Base-by-base conservation (phyloP, 2,888 invertebrate species). In the Ectemnius lituratus region DNA sequence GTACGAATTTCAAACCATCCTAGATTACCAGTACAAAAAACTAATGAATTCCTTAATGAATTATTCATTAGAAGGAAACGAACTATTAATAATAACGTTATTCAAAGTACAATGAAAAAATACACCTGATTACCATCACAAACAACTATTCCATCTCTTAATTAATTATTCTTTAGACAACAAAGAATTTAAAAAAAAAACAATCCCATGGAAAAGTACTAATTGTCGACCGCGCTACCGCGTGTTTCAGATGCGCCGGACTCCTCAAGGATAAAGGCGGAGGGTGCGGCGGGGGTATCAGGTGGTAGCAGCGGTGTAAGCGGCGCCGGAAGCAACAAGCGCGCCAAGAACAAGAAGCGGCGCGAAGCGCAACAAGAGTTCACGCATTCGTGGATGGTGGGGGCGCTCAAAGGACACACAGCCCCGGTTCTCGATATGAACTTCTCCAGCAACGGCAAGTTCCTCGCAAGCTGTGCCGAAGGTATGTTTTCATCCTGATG, bases 371-470 rank as follows among this genome's bases (percentile, higher is more conserved):
- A 88, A 63, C 90, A 90, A 62, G 88, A 89, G 62, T 90, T 90
- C 62, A 80, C 85, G 16, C 90, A 90, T 66, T 79, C 90, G n/a
- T 97, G 96, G 96, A 92, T 97, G 78, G 91, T 95, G 45, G 94
- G 95, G 78, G 94, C 95, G 68, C 92, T 97, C 83, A 97, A 97
- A 91, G 97, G 96, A 14, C 97, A 97, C 90, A 94, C 95, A 0
- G 94, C 94, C 45, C 92, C 93, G 13, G 94, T 97, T 60, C 91
- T 95, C 20, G 94, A 95, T 85, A 93, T 97, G 90, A 96, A 96
- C 88, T 95, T 96, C 90, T 96, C 97, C 82, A 93, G 95, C 74
- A 97, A 97, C 91, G 96, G 96, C 81, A 97, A 97, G 92, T 96
- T 94, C 88, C 92, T 97, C 88, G 96, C 96, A 75, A 95, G 96